phyloP scores from a whole-genome alignment of 2,797 vertebrate species.

The Manis javanica region DNA sequence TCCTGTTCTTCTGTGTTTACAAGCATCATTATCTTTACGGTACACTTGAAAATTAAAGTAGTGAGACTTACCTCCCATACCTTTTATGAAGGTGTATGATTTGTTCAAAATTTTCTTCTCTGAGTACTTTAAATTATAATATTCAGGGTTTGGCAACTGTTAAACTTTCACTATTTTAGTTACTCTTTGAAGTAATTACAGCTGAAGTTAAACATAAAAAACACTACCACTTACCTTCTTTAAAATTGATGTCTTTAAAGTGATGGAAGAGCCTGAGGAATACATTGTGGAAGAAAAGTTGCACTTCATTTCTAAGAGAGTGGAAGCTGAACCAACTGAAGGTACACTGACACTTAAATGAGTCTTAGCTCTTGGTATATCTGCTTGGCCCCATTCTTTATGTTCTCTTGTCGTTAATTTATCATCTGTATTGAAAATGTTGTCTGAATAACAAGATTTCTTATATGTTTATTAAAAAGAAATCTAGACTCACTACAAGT shows the following conservation, averaged over 20 bases:
- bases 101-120: slow-evolving; percentile 15
- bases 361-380: not conserved
- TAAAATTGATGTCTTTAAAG: slow-evolving; percentile 82
- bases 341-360: slow-evolving; percentile 72
- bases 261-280: slow-evolving; percentile 81
- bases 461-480: slow-evolving; percentile 24
- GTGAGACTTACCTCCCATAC: not conserved
- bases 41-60: slow-evolving; percentile 30
- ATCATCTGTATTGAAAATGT: not conserved
- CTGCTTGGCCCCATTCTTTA: not conserved
- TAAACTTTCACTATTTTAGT: slow-evolving; percentile 30
- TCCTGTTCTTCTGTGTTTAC: slow-evolving; percentile 7
- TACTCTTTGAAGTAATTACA: slow-evolving; percentile 43
- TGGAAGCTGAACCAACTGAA: slow-evolving; percentile 78
- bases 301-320: slow-evolving; percentile 80
- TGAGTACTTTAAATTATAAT: not conserved
- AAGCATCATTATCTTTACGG: not conserved
- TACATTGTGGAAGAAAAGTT: slow-evolving; percentile 79
- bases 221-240: slow-evolving; percentile 54
- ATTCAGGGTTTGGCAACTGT: not conserved
- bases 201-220: slow-evolving; percentile 49
- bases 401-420: not conserved
- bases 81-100: not conserved
- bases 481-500: slow-evolving; percentile 55
- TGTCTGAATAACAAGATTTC: not conserved